Evolutionary conservation across 2,888 invertebrate species (phyloP).

Genomic region (Acleris cristana): DNA sequence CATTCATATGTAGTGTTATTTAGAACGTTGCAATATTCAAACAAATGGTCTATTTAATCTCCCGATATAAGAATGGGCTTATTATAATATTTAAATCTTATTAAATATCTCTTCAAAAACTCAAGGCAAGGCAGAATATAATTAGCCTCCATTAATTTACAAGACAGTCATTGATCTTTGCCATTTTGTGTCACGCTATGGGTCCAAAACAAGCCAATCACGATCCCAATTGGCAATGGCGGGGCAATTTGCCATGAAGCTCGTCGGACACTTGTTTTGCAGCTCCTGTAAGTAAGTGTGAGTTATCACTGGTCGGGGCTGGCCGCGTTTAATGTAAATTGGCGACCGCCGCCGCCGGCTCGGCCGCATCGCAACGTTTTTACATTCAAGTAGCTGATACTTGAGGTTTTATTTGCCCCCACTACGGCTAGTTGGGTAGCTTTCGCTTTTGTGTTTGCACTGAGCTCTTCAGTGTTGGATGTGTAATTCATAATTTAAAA

Average conservation of each 20-base stretch:
- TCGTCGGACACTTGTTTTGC: conserved; percentile 55
- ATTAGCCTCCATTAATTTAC: not conserved
- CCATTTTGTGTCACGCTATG: conserved; percentile 8
- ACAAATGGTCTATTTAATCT: not conserved
- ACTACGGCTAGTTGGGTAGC: conserved; percentile 65
- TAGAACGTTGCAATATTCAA: too few relatives aligned
- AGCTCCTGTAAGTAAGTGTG: conserved; percentile 58
- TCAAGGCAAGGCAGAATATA: too few relatives aligned
- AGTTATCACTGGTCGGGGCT: conserved; percentile 71
- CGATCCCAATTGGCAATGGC: conserved; percentile 31
- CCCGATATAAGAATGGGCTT: not conserved
- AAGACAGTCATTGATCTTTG: not conserved
- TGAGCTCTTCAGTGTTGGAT: conserved; percentile 66
- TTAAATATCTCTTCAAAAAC: too few relatives aligned
- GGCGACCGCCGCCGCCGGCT: conserved; percentile 62
- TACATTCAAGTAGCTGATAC: conserved; percentile 77
- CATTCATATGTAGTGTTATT: too few relatives aligned
- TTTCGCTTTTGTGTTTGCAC: conserved; percentile 65
- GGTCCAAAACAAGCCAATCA: conserved; percentile 27
- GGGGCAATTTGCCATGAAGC: conserved; percentile 34
- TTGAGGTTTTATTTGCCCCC: conserved; percentile 72
- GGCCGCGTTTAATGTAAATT: conserved; percentile 81
- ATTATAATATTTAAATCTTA: not conserved
- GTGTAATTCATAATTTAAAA: conserved; percentile 64
- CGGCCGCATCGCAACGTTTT: conserved; percentile 72